These are phyloP conservation scores for Cybosia mesomella DNA, from an alignment of 2,888 invertebrate species.

Conservation along the genomic window DNA sequence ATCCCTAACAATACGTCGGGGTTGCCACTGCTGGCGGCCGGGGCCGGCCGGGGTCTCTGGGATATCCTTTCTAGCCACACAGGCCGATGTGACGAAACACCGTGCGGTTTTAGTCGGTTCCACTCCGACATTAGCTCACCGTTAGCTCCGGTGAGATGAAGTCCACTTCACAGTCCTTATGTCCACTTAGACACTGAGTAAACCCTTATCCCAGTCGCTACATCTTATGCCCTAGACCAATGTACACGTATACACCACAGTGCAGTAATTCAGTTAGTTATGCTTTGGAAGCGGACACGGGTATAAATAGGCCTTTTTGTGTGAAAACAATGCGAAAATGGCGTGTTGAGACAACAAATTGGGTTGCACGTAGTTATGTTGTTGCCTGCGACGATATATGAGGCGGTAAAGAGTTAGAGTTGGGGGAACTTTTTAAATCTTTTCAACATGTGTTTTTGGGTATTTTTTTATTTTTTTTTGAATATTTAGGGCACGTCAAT, in stretches of 20 bases:
- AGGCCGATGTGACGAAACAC: too few relatives aligned
- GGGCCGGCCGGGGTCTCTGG: too few relatives aligned
- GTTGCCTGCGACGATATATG: not conserved
- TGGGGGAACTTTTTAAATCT: not conserved
- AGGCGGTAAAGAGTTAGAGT: not conserved
- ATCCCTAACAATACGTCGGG: too few relatives aligned
- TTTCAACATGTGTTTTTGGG: not conserved
- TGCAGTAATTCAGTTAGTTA: conserved; percentile 61
- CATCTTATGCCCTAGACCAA: conserved; percentile 20
- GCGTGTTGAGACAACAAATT: conserved; percentile 45
- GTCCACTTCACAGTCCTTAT: too few relatives aligned
- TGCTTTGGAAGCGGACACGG: conserved; percentile 44
- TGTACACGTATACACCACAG: conserved; percentile 40
- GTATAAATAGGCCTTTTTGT: conserved; percentile 55
- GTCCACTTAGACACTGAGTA: too few relatives aligned
- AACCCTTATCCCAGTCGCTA: conserved; percentile 8
- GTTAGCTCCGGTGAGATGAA: too few relatives aligned
- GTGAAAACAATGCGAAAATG: conserved; percentile 47
- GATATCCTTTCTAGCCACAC: too few relatives aligned
- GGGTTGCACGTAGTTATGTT: conserved; percentile 23
- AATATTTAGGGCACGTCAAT: too few relatives aligned
- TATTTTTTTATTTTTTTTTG: not conserved
- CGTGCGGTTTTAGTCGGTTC: too few relatives aligned
- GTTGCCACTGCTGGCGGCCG: too few relatives aligned
- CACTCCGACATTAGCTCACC: too few relatives aligned